These are phyloP conservation scores for Hyalella azteca DNA, from an alignment of 2,888 invertebrate genomes.

Conservation along the genomic window DNA sequence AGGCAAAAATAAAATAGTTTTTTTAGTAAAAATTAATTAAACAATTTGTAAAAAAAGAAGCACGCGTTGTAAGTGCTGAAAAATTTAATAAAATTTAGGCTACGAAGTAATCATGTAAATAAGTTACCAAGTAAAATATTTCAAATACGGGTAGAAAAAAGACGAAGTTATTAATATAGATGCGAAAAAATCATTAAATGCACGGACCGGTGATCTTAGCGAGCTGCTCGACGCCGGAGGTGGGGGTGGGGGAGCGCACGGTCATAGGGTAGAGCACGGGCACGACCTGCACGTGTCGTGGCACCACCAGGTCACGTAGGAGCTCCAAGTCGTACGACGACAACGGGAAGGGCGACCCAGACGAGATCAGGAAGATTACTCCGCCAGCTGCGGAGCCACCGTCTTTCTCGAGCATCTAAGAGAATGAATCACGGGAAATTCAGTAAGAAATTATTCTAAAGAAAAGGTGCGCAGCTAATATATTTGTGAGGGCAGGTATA, in stretches of 20 bases:
- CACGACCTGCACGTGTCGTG: slow-evolving; percentile 45
- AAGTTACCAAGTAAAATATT: too few relatives aligned
- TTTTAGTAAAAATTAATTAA: too few relatives aligned
- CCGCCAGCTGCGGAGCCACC: slow-evolving; percentile 44
- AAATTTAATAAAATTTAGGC: too few relatives aligned
- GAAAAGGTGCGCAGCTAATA: too few relatives aligned
- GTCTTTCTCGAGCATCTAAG: slow-evolving; percentile 45
- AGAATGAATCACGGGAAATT: not conserved
- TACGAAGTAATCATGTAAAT: too few relatives aligned
- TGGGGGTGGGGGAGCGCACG: slow-evolving; percentile 44
- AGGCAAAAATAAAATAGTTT: too few relatives aligned
- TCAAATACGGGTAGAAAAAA: too few relatives aligned
- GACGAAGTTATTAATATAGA: too few relatives aligned
- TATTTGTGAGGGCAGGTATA: too few relatives aligned
- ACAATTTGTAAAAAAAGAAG: too few relatives aligned
- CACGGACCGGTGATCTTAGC: slow-evolving; percentile 52
- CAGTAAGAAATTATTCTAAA: not conserved
- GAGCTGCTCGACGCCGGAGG: slow-evolving; percentile 46
- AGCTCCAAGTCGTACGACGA: slow-evolving; percentile 38
- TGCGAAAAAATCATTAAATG: not conserved
- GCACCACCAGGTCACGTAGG: slow-evolving; percentile 42
- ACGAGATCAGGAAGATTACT: slow-evolving; percentile 49
- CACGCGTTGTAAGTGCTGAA: too few relatives aligned
- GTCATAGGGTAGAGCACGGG: slow-evolving; percentile 54
- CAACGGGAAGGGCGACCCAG: slow-evolving; percentile 48